phyloP scores from a whole-genome alignment of 2,888 invertebrate genomes.

The Willowsia nigromaculata region DNA sequence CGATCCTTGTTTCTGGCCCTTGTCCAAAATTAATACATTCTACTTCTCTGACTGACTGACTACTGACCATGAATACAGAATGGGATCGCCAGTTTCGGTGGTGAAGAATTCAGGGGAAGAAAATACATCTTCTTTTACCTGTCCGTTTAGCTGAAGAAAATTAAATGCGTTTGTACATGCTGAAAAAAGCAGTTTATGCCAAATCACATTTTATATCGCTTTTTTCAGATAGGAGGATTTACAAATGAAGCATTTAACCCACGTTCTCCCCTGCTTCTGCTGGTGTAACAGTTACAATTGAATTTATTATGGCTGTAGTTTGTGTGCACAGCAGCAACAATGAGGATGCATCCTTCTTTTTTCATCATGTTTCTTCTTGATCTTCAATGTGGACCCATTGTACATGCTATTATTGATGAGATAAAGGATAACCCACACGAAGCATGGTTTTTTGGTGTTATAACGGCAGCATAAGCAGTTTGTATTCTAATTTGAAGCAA shows the following conservation, averaged over 20 bases:
- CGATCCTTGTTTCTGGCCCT: slow-evolving; percentile 62
- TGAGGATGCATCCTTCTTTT: neutral
- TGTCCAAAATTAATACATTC: slow-evolving; percentile 49
- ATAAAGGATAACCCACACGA: too few species aligned
- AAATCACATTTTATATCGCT: neutral
- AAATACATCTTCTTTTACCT: neutral
- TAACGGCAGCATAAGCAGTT: too few species aligned
- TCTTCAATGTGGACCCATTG: too few species aligned
- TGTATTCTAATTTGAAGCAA: too few species aligned
- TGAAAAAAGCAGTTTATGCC: neutral
- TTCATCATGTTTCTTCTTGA: too few species aligned
- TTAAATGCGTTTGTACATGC: neutral
- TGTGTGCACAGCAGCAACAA: neutral
- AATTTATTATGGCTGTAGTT: neutral
- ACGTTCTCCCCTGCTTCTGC: neutral
- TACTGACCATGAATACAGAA: neutral
- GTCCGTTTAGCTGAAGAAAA: neutral
- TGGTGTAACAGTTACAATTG: neutral
- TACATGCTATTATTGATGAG: too few species aligned
- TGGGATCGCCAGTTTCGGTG: neutral
- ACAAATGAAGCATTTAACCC: slow-evolving; percentile 15
- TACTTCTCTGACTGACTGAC: neutral
- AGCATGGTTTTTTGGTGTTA: too few species aligned
- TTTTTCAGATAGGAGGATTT: neutral
- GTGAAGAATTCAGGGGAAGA: neutral